Conservation (phyloP, 2,797 vertebrate species). For the Carcharodon carcharias region DNA sequence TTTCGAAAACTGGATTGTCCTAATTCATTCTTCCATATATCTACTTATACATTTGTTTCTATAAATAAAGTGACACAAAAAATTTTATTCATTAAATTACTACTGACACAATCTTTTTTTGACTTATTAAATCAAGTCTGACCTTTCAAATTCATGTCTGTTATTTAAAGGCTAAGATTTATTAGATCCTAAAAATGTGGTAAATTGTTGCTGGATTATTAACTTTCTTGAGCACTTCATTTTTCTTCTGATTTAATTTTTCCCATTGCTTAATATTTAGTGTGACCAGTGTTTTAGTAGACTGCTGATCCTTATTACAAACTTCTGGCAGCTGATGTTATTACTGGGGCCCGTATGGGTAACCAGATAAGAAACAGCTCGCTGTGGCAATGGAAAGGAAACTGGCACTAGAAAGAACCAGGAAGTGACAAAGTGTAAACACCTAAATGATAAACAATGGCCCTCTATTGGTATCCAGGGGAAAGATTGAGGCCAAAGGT, state of each 20-base stretch:
- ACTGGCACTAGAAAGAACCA: conserved; percentile 7
- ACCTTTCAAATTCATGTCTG: neutral
- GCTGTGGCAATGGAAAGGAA: conserved; percentile 16
- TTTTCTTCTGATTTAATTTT: conserved; percentile 2
- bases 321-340: conserved; percentile 23
- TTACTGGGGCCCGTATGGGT: conserved; percentile 20
- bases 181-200: neutral
- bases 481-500: neutral
- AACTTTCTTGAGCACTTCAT: neutral
- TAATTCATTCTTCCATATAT: neutral
- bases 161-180: neutral
- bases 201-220: conserved; percentile 20
- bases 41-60: conserved; percentile 23
- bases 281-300: neutral
- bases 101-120: neutral
- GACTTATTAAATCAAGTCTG: neutral
- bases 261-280: conserved; percentile 5
- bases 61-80: neutral
- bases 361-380: conserved; percentile 12
- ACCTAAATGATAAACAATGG: conserved; percentile 28
- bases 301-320: conserved; percentile 25
- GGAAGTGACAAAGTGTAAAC: conserved; percentile 24
- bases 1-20: neutral
- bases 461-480: conserved; percentile 14
- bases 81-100: neutral